phyloP scores from a whole-genome alignment of 2,888 invertebrate genomes.

The Cyaniris semiargus region DNA sequence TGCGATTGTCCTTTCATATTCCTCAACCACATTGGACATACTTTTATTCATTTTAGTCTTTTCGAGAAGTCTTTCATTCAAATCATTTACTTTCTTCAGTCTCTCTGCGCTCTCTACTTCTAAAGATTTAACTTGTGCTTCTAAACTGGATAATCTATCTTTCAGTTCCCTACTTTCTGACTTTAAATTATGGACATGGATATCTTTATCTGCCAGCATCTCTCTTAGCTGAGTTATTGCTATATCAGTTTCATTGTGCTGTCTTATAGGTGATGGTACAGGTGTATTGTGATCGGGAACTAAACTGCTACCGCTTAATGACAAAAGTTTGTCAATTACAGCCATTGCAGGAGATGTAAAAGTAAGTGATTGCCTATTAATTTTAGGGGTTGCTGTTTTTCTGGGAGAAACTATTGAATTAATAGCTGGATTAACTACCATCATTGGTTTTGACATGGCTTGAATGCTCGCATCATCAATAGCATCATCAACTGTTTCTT shows the following conservation, averaged over 20 bases:
- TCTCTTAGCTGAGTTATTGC: conserved; percentile 72
- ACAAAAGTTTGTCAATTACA: conserved; percentile 74
- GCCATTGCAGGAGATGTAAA: conserved; percentile 77
- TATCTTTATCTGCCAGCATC: conserved; percentile 78
- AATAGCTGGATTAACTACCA: conserved; percentile 71
- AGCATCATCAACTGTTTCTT: conserved; percentile 49
- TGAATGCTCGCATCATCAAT: conserved; percentile 55
- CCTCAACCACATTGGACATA: conserved; percentile 85
- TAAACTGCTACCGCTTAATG: conserved; percentile 66
- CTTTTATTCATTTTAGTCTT: conserved; percentile 74
- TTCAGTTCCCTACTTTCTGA: conserved; percentile 73
- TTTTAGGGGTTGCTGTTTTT: conserved; percentile 54
- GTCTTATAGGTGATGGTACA: conserved; percentile 49
- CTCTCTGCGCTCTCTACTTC: conserved; percentile 61
- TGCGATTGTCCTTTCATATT: conserved; percentile 89
- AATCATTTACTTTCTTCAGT: conserved; percentile 61
- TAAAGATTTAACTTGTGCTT: conserved; percentile 62
- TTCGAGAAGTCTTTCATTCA: conserved; percentile 64
- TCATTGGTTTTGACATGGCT: conserved; percentile 66
- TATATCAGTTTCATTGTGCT: conserved; percentile 62
- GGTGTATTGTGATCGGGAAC: conserved; percentile 53
- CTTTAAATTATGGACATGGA: conserved; percentile 73
- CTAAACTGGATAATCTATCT: conserved; percentile 64
- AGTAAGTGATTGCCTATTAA: conserved; percentile 66
- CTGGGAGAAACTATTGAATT: conserved; percentile 60